phyloP scores from a whole-genome alignment of 1,140 invertebrate genomes.

The Anastrepha obliqua region DNA sequence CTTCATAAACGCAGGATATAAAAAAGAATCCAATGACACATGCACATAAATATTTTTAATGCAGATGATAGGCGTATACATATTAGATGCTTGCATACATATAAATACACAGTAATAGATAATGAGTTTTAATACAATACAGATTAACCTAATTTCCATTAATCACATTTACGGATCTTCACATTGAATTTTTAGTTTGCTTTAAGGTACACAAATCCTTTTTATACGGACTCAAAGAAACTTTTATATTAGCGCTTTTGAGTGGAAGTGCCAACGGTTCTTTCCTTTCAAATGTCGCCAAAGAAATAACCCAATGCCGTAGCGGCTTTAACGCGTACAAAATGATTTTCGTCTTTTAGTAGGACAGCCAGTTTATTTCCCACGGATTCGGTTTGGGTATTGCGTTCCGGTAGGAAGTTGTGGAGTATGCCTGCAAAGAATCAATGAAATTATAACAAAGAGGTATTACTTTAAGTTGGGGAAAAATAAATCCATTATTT shows the following conservation, averaged over 20 bases:
- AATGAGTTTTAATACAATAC: background rate
- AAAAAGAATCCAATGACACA: background rate
- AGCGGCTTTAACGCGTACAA: slow-evolving; percentile 77
- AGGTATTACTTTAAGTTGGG: no score
- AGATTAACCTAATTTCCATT: background rate
- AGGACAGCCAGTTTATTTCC: slow-evolving; percentile 78
- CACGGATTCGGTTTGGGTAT: slow-evolving; percentile 74
- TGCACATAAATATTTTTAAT: background rate
- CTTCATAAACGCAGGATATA: background rate
- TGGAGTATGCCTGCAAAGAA: slow-evolving; percentile 65
- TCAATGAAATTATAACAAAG: background rate
- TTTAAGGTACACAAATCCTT: slow-evolving; percentile 30
- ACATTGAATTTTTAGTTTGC: background rate
- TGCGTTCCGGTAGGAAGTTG: slow-evolving; percentile 67
- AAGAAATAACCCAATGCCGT: slow-evolving; percentile 77
- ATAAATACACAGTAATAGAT: background rate
- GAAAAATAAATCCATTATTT: no score
- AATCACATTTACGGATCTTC: slow-evolving; percentile 16
- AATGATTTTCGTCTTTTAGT: slow-evolving; percentile 77
- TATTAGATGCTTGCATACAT: background rate
- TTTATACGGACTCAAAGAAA: background rate
- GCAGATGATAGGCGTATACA: background rate
- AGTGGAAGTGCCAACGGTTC: slow-evolving; percentile 17
- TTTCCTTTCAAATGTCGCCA: slow-evolving; percentile 67
- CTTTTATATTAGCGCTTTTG: background rate